Conservation (phyloP, 2,797 vertebrate genomes). For the Arctocebus calabarensis region DNA sequence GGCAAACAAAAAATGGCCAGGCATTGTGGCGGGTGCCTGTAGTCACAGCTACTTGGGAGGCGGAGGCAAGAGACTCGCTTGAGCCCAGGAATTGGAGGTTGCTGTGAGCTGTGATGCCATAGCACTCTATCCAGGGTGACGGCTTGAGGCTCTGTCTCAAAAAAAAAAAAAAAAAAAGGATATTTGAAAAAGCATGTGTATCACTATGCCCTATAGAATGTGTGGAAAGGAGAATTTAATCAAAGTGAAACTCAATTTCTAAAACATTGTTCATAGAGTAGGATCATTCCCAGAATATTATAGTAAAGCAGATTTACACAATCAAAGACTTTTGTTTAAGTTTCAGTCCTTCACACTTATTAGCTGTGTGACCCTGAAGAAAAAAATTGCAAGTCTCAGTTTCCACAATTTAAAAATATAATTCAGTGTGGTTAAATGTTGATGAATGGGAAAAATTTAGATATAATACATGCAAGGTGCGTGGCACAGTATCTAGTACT, state of each 20-base stretch:
- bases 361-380: not conserved
- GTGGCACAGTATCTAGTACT: not conserved
- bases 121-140: no score
- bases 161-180: no score
- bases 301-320: not conserved
- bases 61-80: no score
- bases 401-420: not conserved
- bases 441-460: not conserved
- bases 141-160: no score
- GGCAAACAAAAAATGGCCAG: no score
- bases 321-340: constrained; percentile 6
- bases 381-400: not conserved
- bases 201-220: not conserved
- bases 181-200: not conserved
- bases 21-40: no score
- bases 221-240: not conserved
- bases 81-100: no score
- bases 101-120: no score
- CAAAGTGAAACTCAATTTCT: not conserved
- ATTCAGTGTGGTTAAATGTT: not conserved
- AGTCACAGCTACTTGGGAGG: no score
- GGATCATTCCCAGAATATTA: not conserved
- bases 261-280: not conserved
- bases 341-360: not conserved
- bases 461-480: not conserved